phyloP scores from a whole-genome alignment of 2,888 invertebrate species.

The Nymphalis urticae region DNA sequence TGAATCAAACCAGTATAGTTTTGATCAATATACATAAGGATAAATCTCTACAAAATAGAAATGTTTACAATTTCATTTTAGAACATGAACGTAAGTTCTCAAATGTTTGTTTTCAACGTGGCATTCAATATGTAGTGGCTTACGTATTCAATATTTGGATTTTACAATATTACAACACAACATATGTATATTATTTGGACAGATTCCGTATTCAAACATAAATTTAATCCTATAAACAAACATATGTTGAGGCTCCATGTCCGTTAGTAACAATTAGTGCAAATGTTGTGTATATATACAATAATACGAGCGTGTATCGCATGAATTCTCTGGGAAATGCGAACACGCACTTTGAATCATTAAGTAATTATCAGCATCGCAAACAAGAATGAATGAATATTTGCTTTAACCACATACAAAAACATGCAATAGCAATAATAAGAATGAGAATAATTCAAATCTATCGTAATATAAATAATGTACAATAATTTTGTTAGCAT shows the following conservation, averaged over 20 bases:
- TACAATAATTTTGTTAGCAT: no score
- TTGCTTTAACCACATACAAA: not conserved
- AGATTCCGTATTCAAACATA: not conserved
- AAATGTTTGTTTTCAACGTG: not conserved
- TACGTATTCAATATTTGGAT: not conserved
- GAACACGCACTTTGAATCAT: constrained; percentile 19
- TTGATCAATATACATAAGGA: no score
- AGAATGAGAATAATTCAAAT: no score
- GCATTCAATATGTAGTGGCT: no score
- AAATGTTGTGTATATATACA: not conserved
- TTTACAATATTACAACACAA: not conserved
- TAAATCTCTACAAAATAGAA: no score
- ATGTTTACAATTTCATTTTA: no score
- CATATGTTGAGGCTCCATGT: not conserved
- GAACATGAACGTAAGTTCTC: no score
- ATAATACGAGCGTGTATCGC: not conserved
- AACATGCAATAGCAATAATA: not conserved
- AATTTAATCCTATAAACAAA: constrained; percentile 4
- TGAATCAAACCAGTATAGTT: no score
- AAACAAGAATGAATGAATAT: constrained; percentile 14
- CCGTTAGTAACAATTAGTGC: constrained; percentile 10
- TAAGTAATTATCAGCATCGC: constrained; percentile 18
- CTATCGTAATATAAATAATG: no score
- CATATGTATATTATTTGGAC: not conserved
- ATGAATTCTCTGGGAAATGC: constrained; percentile 15